Percentiles rank a stretch among this genome's conserved stretches.
phyloP scores from a whole-genome alignment of 2,113 vertebrate species.

The Hypanus sabinus region DNA sequence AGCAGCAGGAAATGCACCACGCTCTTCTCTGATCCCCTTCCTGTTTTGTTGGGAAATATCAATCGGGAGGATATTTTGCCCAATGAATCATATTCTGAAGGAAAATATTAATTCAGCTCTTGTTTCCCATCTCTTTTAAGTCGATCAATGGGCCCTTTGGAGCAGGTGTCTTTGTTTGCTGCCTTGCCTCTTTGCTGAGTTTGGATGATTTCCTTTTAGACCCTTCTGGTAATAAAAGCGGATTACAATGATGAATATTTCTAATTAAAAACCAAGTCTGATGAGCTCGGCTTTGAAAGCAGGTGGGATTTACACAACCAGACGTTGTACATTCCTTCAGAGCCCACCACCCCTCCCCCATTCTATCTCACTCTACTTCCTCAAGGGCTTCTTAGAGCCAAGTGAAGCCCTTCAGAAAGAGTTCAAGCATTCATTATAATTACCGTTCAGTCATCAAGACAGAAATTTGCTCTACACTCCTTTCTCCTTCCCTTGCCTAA shows the following conservation, averaged over 20 bases:
- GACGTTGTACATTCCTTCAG: neutral
- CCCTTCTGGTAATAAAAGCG: conserved; percentile 17
- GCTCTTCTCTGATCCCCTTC: neutral
- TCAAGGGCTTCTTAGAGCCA: conserved; percentile 1
- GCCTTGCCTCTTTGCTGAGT: conserved; percentile 11
- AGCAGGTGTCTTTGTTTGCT: neutral
- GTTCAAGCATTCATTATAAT: conserved; percentile 33
- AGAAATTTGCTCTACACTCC: neutral
- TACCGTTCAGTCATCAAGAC: neutral
- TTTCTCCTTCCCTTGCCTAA: neutral
- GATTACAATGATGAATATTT: conserved; percentile 21
- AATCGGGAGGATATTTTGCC: no score
- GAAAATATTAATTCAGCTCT: neutral
- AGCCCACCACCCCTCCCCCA: neutral
- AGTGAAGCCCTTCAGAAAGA: neutral
- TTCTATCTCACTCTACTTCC: neutral
- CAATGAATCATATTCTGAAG: neutral
- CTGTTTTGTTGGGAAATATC: neutral
- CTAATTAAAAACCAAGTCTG: conserved; percentile 18
- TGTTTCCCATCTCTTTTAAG: neutral
- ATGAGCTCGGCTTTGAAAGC: conserved; percentile 17
- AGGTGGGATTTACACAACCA: conserved; percentile 6
- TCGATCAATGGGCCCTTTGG: neutral
- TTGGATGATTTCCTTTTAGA: neutral
- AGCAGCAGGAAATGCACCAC: no score